These are phyloP conservation scores for Lasioglossum marginatum DNA, from an alignment of 2,888 invertebrate genomes.

Conservation along the genomic window DNA sequence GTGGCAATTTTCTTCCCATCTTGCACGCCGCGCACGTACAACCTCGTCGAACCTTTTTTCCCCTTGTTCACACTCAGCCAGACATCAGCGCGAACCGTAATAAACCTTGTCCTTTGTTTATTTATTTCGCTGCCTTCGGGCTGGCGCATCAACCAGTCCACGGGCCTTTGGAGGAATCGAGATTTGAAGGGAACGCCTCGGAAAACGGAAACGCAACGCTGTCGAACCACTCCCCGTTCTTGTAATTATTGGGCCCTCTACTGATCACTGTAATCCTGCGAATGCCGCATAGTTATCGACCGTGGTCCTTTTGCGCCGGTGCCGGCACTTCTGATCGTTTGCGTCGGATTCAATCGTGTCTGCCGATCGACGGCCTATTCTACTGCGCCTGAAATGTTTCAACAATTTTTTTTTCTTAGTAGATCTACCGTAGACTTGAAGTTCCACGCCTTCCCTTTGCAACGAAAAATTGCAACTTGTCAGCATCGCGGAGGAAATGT, in stretches of 20 bases:
- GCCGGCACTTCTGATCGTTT: not conserved
- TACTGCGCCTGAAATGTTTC: not conserved
- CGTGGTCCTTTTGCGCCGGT: not conserved
- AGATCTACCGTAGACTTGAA: too few relatives aligned
- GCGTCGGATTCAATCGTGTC: not conserved
- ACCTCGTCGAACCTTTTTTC: not conserved
- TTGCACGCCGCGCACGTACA: not conserved
- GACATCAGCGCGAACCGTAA: slow-evolving; percentile 4
- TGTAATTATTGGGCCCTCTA: not conserved
- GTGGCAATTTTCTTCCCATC: slow-evolving; percentile 16
- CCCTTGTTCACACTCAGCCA: not conserved
- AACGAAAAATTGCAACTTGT: too few relatives aligned
- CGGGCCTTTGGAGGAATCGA: not conserved
- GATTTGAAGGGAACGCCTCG: not conserved
- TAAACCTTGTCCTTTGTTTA: slow-evolving; percentile 11
- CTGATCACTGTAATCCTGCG: not conserved
- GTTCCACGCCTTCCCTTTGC: too few relatives aligned
- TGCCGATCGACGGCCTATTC: not conserved
- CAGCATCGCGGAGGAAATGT: too few relatives aligned
- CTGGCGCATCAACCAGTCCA: not conserved
- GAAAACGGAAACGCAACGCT: not conserved
- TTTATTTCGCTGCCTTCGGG: slow-evolving; percentile 13
- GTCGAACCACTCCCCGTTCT: not conserved
- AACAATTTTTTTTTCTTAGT: too few relatives aligned
- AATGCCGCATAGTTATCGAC: not conserved